A percentile compares a stretch with the other conserved stretches of the same genome.
Evolutionary conservation across 1,140 invertebrate genomes (phyloP).

Genomic region (Drosophila auraria): DNA sequence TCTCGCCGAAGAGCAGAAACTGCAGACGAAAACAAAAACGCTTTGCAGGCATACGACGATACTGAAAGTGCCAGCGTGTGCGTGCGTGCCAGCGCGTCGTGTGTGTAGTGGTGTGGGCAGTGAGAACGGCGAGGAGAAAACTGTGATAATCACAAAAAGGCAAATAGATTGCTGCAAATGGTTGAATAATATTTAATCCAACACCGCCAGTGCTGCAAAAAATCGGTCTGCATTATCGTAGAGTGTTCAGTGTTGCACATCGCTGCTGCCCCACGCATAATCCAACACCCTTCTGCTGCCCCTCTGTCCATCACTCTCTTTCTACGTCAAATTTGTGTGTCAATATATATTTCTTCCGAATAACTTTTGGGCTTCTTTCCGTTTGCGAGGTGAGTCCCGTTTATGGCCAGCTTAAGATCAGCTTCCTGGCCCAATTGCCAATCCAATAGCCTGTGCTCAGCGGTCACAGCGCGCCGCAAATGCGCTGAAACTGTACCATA

Average conservation of each 20-base stretch:
- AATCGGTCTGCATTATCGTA: slow-evolving; percentile 20
- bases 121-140: slow-evolving; percentile 55
- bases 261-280: slow-evolving; percentile 24
- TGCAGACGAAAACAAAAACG: slow-evolving; percentile 74
- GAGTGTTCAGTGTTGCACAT: slow-evolving; percentile 45
- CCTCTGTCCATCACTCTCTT: not conserved
- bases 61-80: slow-evolving; percentile 63
- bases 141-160: slow-evolving; percentile 66
- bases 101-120: slow-evolving; percentile 43
- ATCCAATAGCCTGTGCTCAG: slow-evolving; percentile 3
- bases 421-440: slow-evolving; percentile 22
- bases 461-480: slow-evolving; percentile 16
- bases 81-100: slow-evolving; percentile 41
- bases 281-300: slow-evolving; percentile 5
- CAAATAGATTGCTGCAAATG: slow-evolving; percentile 39
- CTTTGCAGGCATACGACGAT: slow-evolving; percentile 56
- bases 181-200: slow-evolving; percentile 74
- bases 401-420: not conserved
- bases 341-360: not conserved
- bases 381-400: slow-evolving; percentile 23
- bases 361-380: slow-evolving; percentile 28
- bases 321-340: not conserved
- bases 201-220: slow-evolving; percentile 29
- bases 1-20: slow-evolving; percentile 31
- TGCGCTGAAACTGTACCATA: slow-evolving; percentile 75